A percentile compares a stretch with the other conserved stretches of the same genome.
phyloP scores from a whole-genome alignment of 2,113 vertebrate genomes.

The Entelurus aequoreus region DNA sequence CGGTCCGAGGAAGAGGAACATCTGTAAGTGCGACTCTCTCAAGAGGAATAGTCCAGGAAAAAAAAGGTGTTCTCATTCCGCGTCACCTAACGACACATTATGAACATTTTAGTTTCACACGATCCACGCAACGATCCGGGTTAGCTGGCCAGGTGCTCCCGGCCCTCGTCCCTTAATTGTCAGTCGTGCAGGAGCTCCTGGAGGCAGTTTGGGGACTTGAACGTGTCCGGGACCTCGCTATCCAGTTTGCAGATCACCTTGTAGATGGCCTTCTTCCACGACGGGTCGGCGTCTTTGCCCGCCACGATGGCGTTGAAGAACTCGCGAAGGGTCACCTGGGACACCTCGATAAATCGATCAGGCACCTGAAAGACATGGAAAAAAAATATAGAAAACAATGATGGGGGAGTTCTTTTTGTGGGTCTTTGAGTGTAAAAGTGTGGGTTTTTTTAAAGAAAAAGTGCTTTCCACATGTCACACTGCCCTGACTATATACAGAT shows the following conservation, averaged over 20 bases:
- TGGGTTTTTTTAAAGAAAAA: too few species aligned
- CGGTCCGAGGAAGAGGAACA: conserved; percentile 14
- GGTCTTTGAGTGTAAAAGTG: conserved; percentile 8
- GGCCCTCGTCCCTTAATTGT: conserved; percentile 20
- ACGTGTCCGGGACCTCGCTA: conserved; percentile 95
- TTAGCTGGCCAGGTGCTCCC: not conserved
- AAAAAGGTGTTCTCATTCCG: not conserved
- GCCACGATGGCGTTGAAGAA: conserved; percentile 99
- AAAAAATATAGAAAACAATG: not conserved
- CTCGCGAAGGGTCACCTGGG: conserved; percentile 96
- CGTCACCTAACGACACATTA: conserved; percentile 13
- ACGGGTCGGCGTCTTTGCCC: conserved; percentile 96
- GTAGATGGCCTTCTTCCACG: conserved; percentile 99
- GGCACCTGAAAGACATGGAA: conserved; percentile 78
- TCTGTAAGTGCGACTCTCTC: conserved; percentile 40
- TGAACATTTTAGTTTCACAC: conserved; percentile 12
- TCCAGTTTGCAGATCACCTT: conserved; percentile 99
- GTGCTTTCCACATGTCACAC: too few species aligned
- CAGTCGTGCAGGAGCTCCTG: conserved; percentile 95
- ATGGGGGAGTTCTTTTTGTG: conserved; percentile 1
- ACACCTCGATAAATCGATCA: conserved; percentile 96
- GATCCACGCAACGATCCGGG: conserved; percentile 11
- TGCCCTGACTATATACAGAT: too few species aligned
- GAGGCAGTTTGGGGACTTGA: conserved; percentile 98
- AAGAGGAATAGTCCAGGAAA: conserved; percentile 19